phyloP scores from a whole-genome alignment of 2,888 invertebrate genomes.

The Nebria salina region DNA sequence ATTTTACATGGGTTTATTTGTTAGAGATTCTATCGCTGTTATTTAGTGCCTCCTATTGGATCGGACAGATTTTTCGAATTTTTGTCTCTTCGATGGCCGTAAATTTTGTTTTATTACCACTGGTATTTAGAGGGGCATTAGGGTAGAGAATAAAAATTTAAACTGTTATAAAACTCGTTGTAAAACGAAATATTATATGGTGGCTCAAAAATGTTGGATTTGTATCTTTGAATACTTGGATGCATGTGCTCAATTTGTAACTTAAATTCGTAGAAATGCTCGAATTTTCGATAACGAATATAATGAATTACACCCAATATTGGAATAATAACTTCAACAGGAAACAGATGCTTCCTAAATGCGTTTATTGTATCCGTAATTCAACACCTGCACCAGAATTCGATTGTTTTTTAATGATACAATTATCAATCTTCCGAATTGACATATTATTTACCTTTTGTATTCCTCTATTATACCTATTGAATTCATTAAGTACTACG shows the following conservation, averaged over 20 bases:
- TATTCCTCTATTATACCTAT: not conserved
- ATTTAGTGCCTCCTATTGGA: constrained; percentile 30
- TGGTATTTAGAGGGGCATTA: constrained; percentile 27
- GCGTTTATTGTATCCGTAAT: constrained; percentile 32
- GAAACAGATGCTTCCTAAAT: constrained; percentile 39
- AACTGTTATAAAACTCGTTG: constrained; percentile 41
- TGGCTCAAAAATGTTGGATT: constrained; percentile 17
- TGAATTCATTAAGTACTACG: too few species aligned
- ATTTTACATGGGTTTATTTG: constrained; percentile 40
- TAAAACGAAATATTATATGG: constrained; percentile 25
- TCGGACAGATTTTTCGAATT: constrained; percentile 39
- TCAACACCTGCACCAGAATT: constrained; percentile 28
- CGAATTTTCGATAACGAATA: constrained; percentile 29
- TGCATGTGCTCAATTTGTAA: not conserved
- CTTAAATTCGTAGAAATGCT: not conserved
- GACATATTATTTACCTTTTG: constrained; percentile 22
- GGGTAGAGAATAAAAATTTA: constrained; percentile 36
- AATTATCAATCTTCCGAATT: constrained; percentile 29
- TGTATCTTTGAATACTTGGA: not conserved
- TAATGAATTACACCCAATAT: constrained; percentile 35
- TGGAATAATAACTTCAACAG: constrained; percentile 31
- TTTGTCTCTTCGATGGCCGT: constrained; percentile 29
- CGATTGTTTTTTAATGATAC: constrained; percentile 32
- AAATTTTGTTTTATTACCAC: constrained; percentile 41
- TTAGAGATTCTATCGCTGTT: constrained; percentile 26